phyloP scores from a whole-genome alignment of 2,113 vertebrate genomes.

The Microtus richardsoni region DNA sequence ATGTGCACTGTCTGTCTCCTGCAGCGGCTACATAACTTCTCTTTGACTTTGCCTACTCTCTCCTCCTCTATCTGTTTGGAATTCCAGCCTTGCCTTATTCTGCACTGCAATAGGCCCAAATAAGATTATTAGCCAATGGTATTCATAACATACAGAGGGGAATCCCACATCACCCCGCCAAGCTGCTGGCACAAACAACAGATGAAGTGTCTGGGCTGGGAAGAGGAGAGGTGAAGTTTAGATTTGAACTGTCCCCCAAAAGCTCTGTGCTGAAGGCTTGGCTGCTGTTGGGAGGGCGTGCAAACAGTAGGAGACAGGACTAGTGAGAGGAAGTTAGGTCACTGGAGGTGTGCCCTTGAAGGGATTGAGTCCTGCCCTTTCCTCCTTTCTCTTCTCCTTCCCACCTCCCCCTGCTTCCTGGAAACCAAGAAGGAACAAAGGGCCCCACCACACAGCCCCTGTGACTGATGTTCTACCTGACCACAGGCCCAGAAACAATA shows the following conservation, averaged over 20 bases:
- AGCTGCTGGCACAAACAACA: neutral
- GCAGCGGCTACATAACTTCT: too few species aligned
- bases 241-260: neutral
- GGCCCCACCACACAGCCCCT: neutral
- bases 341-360: neutral
- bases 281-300: neutral
- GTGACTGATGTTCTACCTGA: neutral
- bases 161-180: too few species aligned
- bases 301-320: neutral
- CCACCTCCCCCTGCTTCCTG: neutral
- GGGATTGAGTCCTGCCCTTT: neutral
- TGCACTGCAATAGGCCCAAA: too few species aligned
- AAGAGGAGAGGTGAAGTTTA: neutral
- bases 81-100: too few species aligned
- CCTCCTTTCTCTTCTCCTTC: too few species aligned
- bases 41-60: too few species aligned
- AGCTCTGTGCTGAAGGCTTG: neutral
- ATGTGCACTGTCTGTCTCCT: too few species aligned
- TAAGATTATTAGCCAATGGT: too few species aligned
- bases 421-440: neutral
- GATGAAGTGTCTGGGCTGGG: neutral
- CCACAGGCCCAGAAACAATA: neutral
- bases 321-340: neutral
- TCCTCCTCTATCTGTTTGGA: too few species aligned
- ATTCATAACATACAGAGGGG: too few species aligned